Base-by-base conservation (phyloP, 2,888 invertebrate genomes). In the Cordylochernes scorpioides region DNA sequence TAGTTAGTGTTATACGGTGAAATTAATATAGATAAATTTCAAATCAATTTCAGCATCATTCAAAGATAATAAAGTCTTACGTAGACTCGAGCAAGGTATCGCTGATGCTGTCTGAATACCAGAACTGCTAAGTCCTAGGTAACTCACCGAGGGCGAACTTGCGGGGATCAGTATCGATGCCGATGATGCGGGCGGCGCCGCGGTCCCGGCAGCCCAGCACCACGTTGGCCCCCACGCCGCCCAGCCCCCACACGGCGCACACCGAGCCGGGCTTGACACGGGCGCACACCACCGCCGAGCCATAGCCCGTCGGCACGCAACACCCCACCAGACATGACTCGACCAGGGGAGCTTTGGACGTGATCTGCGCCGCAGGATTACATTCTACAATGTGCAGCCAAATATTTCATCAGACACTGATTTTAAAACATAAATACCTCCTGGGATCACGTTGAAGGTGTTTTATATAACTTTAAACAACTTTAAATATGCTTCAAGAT, bases 191-290 rank as follows among this genome's bases (percentile, higher is more conserved):
- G 12, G 43, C 40, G 12, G 52, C 52, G 15, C 48, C 49, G 9
- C 43, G 46, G 9, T 40, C 39, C 31, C 45, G 46, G n/a, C 49
- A 47, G 14, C 50, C 52, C 48, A 53, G 48, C 26, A 54, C 42
- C 5, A 45, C 48, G 3, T 52, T 46, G 27, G 54, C 31, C 16
- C 52, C 52, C 15, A 52, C 50, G 5, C 49, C 48, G n/a, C 52
- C 52, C 19, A 53, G 41, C 9, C 52, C 53, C 46, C 48, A 54
- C 2, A 52, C 46, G 9, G 48, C 52, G 9, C 48, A 48, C 4
- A 45, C 49, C 24, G 44, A 43, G 12, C 45, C 48, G 6, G 28
- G 5, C 29, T 49, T 56, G 2, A 60, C 56, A 13, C 29, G 10
- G n/a, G 29, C 34, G 5, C 17, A 14, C 17, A 26, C 22, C 3